These are phyloP conservation scores for Ectemnius cavifrons DNA, from an alignment of 2,888 invertebrate species.

Conservation along the genomic window DNA sequence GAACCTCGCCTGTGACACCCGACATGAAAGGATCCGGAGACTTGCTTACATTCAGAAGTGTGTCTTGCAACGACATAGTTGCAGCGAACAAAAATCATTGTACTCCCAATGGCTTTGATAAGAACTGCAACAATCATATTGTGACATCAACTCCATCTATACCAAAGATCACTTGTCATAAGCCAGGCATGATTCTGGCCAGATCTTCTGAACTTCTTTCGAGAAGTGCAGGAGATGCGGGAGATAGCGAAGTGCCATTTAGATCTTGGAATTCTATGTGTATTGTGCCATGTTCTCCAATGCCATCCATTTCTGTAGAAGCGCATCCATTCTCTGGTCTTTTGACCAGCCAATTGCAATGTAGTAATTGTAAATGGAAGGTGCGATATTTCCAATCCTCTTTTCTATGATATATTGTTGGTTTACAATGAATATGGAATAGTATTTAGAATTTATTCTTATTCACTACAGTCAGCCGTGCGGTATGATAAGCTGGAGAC, in stretches of 20 bases:
- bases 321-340: slow-evolving; percentile 87
- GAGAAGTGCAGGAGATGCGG: slow-evolving; percentile 33
- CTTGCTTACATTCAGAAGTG: slow-evolving; percentile 68
- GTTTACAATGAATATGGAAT: slow-evolving; percentile 1
- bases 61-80: slow-evolving; percentile 73
- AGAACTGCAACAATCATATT: slow-evolving; percentile 63
- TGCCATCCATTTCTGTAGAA: slow-evolving; percentile 67
- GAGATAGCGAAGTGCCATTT: slow-evolving; percentile 52
- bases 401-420: background rate
- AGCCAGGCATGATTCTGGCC: slow-evolving; percentile 74
- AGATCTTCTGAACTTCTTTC: slow-evolving; percentile 71
- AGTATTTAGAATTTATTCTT: background rate
- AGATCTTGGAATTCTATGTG: slow-evolving; percentile 71
- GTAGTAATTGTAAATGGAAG: slow-evolving; percentile 85
- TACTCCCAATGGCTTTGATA: slow-evolving; percentile 60
- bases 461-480: slow-evolving; percentile 85
- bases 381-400: slow-evolving; percentile 72
- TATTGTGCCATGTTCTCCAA: slow-evolving; percentile 65
- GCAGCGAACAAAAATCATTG: slow-evolving; percentile 55
- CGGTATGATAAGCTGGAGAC: slow-evolving; percentile 95
- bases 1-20: slow-evolving; percentile 51
- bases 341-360: slow-evolving; percentile 87
- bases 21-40: slow-evolving; percentile 68
- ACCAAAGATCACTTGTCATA: slow-evolving; percentile 58
- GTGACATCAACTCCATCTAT: slow-evolving; percentile 62